Evolutionary conservation across 2,888 invertebrate genomes (phyloP), one percentile per base, ranked within the genome.

Genomic region (Horisme vitalbata): DNA sequence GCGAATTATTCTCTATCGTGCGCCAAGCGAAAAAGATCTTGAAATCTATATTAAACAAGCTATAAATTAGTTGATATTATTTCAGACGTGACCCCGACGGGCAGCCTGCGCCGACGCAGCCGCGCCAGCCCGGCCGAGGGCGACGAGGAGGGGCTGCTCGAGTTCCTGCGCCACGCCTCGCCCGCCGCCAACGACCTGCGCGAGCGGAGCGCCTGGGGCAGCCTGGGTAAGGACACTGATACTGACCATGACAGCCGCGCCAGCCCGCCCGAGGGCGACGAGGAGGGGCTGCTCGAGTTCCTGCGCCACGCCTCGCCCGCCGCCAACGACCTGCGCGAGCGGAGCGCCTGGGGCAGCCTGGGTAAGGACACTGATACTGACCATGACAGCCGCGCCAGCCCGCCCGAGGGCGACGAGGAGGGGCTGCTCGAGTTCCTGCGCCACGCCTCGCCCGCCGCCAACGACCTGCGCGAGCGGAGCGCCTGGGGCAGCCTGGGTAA

Each of bases 41-140:
- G 3, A 3, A 15, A 3, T 15, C 15, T 15, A 15, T 15, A 15
- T 3, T 4, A 15, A 3, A 15, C 15, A 4, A 3, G 5, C 5
- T 18, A 5, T 18, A 18, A 18, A 5, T 18, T 2, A 18, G 18
- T 28, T n/a, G n/a, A n/a, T n/a, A n/a, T n/a, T n/a, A n/a, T n/a
- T n/a, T n/a, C n/a, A 91, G 97, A 97, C 71, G 94, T 96, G 26
- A 97, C 97, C 3, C 97, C 97, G 8, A 97, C 95, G 56, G 97
- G 97, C 20, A 97, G 96, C 56, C 84, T 97, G 24, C 91, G 97
- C 11, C 91, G 97, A 21, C 91, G 97, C 30, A 91, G 96, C 61
- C 94, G 96, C 69, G 92, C 96, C 18, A 94, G 96, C 10, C 93
- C 96, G 0, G 94, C 94, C 0, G 75, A 64, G 1, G 56, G 52